These are phyloP conservation scores for Desoria tigrina DNA, from an alignment of 2,888 invertebrate species.

Conservation along the genomic window DNA sequence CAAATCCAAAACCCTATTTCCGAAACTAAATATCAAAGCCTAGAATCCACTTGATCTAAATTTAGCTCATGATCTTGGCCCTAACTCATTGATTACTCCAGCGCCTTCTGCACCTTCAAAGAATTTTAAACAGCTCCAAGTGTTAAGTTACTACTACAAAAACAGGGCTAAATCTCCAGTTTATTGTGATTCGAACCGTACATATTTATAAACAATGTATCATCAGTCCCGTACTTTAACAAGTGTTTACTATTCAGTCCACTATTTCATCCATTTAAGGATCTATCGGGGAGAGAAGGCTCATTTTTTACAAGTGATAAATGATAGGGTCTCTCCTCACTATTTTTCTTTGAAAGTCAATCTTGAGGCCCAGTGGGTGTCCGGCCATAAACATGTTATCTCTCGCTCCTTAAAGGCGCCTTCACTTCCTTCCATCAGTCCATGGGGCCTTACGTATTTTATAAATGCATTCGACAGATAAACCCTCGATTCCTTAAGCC, in stretches of 20 bases:
- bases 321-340: slow-evolving; percentile 3
- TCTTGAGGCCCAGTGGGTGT: slow-evolving; percentile 49
- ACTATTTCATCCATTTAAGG: slow-evolving; percentile 11
- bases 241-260: slow-evolving; percentile 3
- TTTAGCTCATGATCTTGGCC: too few species aligned
- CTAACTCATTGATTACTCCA: too few species aligned
- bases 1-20: too few species aligned
- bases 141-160: too few species aligned
- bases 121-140: too few species aligned
- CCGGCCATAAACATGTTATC: slow-evolving; percentile 48
- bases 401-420: slow-evolving; percentile 34
- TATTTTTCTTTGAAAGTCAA: slow-evolving; percentile 38
- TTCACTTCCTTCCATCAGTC: not conserved
- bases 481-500: not conserved
- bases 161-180: too few species aligned
- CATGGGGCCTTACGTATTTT: not conserved
- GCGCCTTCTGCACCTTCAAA: too few species aligned
- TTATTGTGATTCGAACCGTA: too few species aligned
- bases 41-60: too few species aligned
- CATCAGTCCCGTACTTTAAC: not conserved
- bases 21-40: too few species aligned
- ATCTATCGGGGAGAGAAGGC: slow-evolving; percentile 4
- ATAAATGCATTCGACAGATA: not conserved
- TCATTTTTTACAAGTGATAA: slow-evolving; percentile 13
- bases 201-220: too few species aligned